Percentiles rank a stretch among this genome's conserved stretches.
These are phyloP conservation scores for Lepus europaeus DNA, from an alignment of 2,113 vertebrate species.

Conservation along the genomic window DNA sequence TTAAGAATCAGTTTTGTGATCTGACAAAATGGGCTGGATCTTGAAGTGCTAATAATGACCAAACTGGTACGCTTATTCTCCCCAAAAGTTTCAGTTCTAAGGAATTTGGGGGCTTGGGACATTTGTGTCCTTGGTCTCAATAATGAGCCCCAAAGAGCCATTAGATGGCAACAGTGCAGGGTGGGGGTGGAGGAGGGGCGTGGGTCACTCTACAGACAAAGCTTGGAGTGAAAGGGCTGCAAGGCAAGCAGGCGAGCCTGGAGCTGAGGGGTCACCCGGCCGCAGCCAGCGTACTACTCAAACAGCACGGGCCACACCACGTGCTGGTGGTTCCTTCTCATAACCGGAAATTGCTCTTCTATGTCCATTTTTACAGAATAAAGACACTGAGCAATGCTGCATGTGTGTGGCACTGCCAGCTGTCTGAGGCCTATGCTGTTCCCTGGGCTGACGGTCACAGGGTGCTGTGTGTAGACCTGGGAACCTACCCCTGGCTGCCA, in stretches of 20 bases:
- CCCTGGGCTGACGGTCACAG: background rate
- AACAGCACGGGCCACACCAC: background rate
- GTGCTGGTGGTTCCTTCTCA: background rate
- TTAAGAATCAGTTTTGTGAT: background rate
- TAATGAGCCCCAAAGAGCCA: background rate
- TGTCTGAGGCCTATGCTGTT: background rate
- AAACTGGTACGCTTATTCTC: conserved; percentile 12
- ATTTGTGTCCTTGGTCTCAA: background rate
- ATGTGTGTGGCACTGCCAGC: background rate
- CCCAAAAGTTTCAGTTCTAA: background rate
- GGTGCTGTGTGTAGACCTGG: background rate
- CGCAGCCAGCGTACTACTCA: background rate
- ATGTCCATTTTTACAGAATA: background rate
- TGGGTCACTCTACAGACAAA: background rate
- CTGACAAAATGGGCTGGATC: background rate
- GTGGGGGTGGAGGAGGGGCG: background rate
- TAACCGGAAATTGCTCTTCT: background rate
- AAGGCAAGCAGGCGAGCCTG: no score
- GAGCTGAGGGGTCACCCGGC: background rate
- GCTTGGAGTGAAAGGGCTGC: background rate
- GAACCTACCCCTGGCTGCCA: background rate
- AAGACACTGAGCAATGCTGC: background rate
- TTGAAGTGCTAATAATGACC: background rate
- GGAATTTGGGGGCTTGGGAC: background rate
- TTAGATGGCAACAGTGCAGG: background rate